Conservation (phyloP, 1,140 invertebrate genomes). For the Atta cephalotes region DNA sequence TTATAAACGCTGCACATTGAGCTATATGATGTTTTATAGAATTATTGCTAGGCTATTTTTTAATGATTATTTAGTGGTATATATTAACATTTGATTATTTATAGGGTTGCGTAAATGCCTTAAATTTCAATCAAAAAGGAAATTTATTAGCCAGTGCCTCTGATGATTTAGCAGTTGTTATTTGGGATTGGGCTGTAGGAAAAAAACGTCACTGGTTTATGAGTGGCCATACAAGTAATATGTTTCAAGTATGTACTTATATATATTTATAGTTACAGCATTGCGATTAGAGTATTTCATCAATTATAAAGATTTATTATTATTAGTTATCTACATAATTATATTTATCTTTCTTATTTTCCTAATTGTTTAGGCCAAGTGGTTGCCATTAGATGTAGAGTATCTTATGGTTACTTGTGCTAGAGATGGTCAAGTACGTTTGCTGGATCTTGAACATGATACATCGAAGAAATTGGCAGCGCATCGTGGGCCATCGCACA, state of each 20-base stretch:
- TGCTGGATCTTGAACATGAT: constrained; percentile 85
- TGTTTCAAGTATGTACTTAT: constrained; percentile 92
- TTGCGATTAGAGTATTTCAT: constrained; percentile 31
- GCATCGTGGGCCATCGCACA: constrained; percentile 92
- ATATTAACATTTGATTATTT: constrained; percentile 46
- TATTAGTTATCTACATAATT: not conserved
- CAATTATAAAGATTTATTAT: not conserved
- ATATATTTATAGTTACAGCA: constrained; percentile 74
- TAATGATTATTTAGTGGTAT: not conserved
- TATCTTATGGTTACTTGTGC: constrained; percentile 94
- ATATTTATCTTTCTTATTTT: constrained; percentile 2
- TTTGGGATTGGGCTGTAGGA: constrained; percentile 96
- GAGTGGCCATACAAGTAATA: constrained; percentile 94
- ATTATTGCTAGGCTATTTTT: not conserved
- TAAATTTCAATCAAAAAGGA: constrained; percentile 95
- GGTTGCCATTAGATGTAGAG: constrained; percentile 90
- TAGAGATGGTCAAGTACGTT: constrained; percentile 94
- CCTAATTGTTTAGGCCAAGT: constrained; percentile 87
- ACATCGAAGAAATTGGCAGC: constrained; percentile 89
- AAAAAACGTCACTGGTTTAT: constrained; percentile 89
- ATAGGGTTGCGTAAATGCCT: constrained; percentile 95
- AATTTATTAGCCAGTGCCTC: constrained; percentile 94
- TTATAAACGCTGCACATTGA: not conserved
- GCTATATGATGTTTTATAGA: not conserved
- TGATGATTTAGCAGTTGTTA: constrained; percentile 94